Evolutionary conservation across 2,888 invertebrate genomes (phyloP).

Genomic region (Pollenia angustigena): DNA sequence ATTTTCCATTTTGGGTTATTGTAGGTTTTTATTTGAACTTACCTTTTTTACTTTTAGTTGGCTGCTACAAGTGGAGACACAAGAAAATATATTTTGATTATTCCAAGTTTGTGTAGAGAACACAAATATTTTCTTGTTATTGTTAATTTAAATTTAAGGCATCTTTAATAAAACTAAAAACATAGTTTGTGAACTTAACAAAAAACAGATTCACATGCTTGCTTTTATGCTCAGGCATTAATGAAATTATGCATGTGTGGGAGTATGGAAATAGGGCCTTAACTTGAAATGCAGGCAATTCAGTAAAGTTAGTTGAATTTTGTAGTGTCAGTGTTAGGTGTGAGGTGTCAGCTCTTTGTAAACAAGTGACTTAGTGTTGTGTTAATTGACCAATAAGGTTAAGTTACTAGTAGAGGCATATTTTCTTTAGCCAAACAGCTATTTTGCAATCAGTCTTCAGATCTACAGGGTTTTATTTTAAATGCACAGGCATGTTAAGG

Average conservation of each 20-base stretch:
- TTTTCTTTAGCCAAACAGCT: too few species aligned
- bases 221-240: slow-evolving; percentile 19
- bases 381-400: too few species aligned
- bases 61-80: slow-evolving; percentile 22
- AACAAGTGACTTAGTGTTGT: too few species aligned
- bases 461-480: too few species aligned
- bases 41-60: slow-evolving; percentile 6
- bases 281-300: too few species aligned
- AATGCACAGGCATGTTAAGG: too few species aligned
- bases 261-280: background rate
- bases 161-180: slow-evolving; percentile 33
- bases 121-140: background rate
- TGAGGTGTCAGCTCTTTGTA: too few species aligned
- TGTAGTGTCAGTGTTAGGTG: too few species aligned
- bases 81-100: slow-evolving; percentile 18
- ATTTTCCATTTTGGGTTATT: slow-evolving; percentile 2
- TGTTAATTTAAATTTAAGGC: slow-evolving; percentile 27
- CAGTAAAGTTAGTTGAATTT: too few species aligned
- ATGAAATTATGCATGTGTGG: background rate
- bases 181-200: slow-evolving; percentile 58
- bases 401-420: too few species aligned
- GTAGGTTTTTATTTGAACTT: background rate
- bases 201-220: slow-evolving; percentile 61
- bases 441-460: too few species aligned
- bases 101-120: slow-evolving; percentile 5